These are phyloP conservation scores for Poecile atricapillus DNA, from an alignment of 2,113 vertebrate species.

Conservation along the genomic window DNA sequence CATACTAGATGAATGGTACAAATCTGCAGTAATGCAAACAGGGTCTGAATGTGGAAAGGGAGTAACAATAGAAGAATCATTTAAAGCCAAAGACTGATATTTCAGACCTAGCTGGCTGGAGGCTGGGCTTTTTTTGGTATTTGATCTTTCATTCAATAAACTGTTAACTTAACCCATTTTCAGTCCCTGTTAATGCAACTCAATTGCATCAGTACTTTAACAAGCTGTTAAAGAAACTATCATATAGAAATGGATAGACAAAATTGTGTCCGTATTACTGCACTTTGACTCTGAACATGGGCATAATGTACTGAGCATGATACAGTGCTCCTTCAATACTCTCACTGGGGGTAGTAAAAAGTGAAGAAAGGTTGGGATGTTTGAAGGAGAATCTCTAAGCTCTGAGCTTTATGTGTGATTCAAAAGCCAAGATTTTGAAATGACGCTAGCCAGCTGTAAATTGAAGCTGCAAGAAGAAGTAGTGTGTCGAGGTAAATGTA, in stretches of 20 bases:
- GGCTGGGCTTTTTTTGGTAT: neutral
- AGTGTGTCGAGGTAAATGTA: neutral
- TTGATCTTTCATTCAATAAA: constrained; percentile 31
- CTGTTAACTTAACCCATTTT: neutral
- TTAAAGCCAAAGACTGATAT: constrained; percentile 1
- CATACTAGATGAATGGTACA: neutral
- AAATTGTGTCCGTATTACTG: neutral
- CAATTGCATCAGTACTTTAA: neutral
- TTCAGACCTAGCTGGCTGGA: neutral
- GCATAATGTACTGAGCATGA: neutral
- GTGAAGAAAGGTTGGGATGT: neutral
- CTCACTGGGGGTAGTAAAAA: neutral
- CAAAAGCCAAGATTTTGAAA: neutral
- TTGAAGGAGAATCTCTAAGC: neutral
- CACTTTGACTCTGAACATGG: neutral
- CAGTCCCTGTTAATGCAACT: neutral
- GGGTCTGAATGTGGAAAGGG: neutral
- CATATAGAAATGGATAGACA: neutral
- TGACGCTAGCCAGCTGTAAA: neutral
- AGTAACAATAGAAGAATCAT: constrained; percentile 2
- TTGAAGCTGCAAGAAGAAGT: neutral
- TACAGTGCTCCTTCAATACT: neutral
- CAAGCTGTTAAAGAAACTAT: neutral
- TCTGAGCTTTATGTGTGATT: neutral
- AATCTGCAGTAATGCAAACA: neutral